These are phyloP conservation scores for Prunella fulvescens DNA, from an alignment of 2,113 vertebrate species.

Conservation along the genomic window DNA sequence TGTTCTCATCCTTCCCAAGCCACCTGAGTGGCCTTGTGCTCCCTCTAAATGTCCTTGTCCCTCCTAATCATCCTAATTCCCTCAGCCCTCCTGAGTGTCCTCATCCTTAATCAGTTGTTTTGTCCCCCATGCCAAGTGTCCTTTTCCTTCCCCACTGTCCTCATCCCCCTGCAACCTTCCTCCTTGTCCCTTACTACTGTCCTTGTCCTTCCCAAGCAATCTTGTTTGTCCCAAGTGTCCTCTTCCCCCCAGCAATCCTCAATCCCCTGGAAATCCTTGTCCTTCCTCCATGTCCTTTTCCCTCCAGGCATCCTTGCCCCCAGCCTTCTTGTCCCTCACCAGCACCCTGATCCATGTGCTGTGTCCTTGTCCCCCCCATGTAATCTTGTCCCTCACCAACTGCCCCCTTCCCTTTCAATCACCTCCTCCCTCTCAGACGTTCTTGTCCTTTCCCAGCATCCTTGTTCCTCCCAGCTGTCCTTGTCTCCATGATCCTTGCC, in stretches of 20 bases:
- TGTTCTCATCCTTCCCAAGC: background rate
- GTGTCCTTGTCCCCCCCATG: background rate
- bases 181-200: background rate
- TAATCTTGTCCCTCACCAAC: background rate
- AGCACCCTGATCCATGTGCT: background rate
- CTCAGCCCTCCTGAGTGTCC: background rate
- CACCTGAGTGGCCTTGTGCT: too few species aligned
- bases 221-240: background rate
- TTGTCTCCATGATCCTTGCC: background rate
- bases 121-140: background rate
- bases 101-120: background rate
- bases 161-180: background rate
- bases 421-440: background rate
- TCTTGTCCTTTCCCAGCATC: background rate
- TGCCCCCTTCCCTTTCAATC: background rate
- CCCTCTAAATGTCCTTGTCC: background rate
- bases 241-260: background rate
- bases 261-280: background rate
- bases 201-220: background rate
- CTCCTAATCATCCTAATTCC: background rate
- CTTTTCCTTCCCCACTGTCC: background rate
- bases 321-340: background rate
- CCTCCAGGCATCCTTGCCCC: background rate
- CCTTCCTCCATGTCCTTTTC: background rate
- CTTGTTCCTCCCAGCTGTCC: background rate